Percentiles rank a stretch among this genome's conserved stretches.
Conservation (phyloP, 2,113 vertebrate species). For the Dasyurus viverrinus region DNA sequence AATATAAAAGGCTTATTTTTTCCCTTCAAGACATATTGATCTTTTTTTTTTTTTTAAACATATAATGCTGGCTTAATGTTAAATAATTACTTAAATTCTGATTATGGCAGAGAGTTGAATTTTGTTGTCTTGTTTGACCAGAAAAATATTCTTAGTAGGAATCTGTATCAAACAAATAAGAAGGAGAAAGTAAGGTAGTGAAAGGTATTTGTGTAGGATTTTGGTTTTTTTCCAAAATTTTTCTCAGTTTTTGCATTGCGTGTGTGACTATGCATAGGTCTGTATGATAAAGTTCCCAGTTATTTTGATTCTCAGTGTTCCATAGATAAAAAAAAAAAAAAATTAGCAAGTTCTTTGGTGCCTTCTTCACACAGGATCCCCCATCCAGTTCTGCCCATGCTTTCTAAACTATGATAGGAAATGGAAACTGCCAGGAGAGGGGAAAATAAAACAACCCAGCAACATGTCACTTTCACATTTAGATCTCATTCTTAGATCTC, state of each 20-base stretch:
- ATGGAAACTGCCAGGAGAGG: neutral
- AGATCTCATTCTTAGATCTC: neutral
- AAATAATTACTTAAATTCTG: neutral
- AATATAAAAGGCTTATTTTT: neutral
- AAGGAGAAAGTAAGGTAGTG: neutral
- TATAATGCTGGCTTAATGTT: neutral
- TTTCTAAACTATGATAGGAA: conserved; percentile 21
- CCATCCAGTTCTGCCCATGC: neutral
- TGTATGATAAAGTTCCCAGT: conserved; percentile 46
- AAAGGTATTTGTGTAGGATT: neutral
- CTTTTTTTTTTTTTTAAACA: neutral
- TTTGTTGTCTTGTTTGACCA: neutral
- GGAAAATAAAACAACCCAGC: neutral
- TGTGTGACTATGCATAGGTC: conserved; percentile 17
- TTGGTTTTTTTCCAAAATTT: accelerated
- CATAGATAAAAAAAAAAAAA: conserved; percentile 15
- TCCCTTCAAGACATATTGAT: neutral
- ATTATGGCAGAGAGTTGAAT: neutral
- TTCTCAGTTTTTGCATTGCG: neutral
- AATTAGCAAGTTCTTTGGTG: neutral
- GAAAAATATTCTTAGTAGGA: conserved; percentile 1
- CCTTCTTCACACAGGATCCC: conserved; percentile 18
- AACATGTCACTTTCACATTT: neutral
- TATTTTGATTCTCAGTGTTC: conserved; percentile 36
- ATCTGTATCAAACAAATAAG: conserved; percentile 4